Conservation (phyloP, 2,797 vertebrate species). For the Argentina silus region DNA sequence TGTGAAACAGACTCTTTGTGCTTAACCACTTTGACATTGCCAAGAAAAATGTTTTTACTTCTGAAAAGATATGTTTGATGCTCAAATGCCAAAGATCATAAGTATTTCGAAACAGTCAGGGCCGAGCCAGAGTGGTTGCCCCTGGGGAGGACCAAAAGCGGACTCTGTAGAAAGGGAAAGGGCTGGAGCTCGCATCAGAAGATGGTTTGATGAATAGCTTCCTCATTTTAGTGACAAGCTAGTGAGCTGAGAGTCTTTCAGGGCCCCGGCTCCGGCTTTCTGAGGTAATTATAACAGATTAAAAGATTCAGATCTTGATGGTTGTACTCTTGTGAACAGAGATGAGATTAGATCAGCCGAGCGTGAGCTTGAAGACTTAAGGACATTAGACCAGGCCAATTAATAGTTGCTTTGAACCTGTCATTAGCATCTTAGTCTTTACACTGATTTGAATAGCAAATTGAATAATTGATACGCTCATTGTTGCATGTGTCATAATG, state of each 20-base stretch:
- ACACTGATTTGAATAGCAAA: constrained; percentile 50
- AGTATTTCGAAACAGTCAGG: constrained; percentile 31
- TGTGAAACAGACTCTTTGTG: neutral
- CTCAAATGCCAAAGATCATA: constrained; percentile 38
- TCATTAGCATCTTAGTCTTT: constrained; percentile 53
- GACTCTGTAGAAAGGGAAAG: constrained; percentile 52
- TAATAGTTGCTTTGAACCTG: constrained; percentile 55
- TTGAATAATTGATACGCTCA: constrained; percentile 29
- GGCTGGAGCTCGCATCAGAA: constrained; percentile 54
- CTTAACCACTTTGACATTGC: neutral
- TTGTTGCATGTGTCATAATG: neutral
- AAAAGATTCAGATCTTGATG: constrained; percentile 75
- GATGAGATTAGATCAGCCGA: constrained; percentile 57
- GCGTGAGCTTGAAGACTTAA: constrained; percentile 53
- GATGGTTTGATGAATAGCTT: constrained; percentile 77
- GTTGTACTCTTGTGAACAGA: constrained; percentile 52
- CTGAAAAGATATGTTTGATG: constrained; percentile 10
- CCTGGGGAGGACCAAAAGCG: constrained; percentile 42
- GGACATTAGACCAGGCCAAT: constrained; percentile 63
- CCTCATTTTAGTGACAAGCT: constrained; percentile 79
- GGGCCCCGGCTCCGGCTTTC: constrained; percentile 63
- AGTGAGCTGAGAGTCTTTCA: constrained; percentile 73
- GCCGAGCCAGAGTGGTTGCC: constrained; percentile 39
- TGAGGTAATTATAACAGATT: constrained; percentile 78
- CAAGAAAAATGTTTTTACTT: constrained; percentile 22